A percentile compares a stretch with the other conserved stretches of the same genome.
These are phyloP conservation scores for Cottoperca gobio DNA, from an alignment of 2,797 vertebrate species.

Conservation along the genomic window DNA sequence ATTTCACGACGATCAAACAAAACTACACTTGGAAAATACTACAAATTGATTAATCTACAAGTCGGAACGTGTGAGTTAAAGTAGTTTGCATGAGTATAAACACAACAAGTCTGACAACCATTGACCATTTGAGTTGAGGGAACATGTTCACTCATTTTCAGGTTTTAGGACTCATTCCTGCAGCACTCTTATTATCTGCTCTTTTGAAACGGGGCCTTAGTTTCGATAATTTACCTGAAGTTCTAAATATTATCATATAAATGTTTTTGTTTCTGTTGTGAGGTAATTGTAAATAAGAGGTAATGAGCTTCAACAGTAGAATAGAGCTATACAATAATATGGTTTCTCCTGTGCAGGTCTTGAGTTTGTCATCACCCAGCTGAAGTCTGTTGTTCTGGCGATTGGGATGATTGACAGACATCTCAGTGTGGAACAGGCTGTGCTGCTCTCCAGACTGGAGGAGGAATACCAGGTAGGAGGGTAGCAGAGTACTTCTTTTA, in stretches of 20 bases:
- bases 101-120: too few relatives aligned
- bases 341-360: conserved; percentile 85
- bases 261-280: background rate
- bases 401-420: conserved; percentile 91
- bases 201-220: background rate
- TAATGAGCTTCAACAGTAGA: background rate
- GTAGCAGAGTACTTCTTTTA: background rate
- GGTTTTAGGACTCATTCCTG: too few relatives aligned
- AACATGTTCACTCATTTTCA: too few relatives aligned
- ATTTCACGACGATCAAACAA: too few relatives aligned
- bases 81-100: too few relatives aligned
- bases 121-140: too few relatives aligned
- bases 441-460: conserved; percentile 94
- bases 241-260: background rate
- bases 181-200: background rate
- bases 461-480: conserved; percentile 95
- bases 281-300: background rate
- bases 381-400: conserved; percentile 94
- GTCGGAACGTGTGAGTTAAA: too few relatives aligned
- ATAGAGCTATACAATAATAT: background rate
- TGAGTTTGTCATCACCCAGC: conserved; percentile 93
- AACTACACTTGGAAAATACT: too few relatives aligned
- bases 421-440: conserved; percentile 93
- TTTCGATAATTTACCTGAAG: background rate
- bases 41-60: too few relatives aligned